Conservation (phyloP, 2,888 invertebrate species). For the Oscheius myriophilus region DNA sequence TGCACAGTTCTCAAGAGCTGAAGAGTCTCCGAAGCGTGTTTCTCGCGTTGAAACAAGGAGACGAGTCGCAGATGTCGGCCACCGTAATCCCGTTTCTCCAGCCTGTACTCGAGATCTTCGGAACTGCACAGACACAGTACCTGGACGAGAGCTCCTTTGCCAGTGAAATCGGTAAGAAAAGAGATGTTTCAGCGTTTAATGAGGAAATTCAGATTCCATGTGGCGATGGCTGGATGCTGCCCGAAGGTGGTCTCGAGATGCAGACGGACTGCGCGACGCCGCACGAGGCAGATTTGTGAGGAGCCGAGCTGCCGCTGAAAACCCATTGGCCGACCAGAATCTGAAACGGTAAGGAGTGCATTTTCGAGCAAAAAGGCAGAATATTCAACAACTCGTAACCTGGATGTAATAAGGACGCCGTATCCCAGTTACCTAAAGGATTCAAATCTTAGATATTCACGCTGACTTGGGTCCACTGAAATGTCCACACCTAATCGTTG, state of each 20-base stretch:
- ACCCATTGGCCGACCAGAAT: constrained; percentile 19
- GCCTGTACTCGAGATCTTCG: constrained; percentile 29
- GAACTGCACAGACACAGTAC: constrained; percentile 1
- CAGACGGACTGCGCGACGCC: constrained; percentile 17
- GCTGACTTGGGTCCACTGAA: too few species aligned
- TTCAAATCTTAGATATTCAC: too few species aligned
- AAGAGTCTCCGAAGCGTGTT: background rate
- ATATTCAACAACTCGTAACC: too few species aligned
- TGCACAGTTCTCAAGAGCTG: background rate
- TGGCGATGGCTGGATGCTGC: constrained; percentile 28
- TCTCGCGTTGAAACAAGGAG: background rate
- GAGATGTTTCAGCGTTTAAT: background rate
- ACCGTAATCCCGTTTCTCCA: constrained; percentile 30
- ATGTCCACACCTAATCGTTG: too few species aligned
- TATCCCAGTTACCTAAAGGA: too few species aligned
- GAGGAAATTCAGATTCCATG: constrained; percentile 24
- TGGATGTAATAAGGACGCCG: too few species aligned
- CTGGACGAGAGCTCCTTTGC: constrained; percentile 26
- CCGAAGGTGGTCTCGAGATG: constrained; percentile 14
- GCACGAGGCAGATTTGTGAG: constrained; percentile 16
- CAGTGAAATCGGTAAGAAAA: constrained; percentile 19
- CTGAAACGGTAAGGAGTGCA: constrained; percentile 23
- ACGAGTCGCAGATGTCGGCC: background rate
- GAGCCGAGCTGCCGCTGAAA: constrained; percentile 23
- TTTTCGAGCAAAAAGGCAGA: too few species aligned